phyloP scores from a whole-genome alignment of 2,888 invertebrate species.

The Ectemnius cavifrons region DNA sequence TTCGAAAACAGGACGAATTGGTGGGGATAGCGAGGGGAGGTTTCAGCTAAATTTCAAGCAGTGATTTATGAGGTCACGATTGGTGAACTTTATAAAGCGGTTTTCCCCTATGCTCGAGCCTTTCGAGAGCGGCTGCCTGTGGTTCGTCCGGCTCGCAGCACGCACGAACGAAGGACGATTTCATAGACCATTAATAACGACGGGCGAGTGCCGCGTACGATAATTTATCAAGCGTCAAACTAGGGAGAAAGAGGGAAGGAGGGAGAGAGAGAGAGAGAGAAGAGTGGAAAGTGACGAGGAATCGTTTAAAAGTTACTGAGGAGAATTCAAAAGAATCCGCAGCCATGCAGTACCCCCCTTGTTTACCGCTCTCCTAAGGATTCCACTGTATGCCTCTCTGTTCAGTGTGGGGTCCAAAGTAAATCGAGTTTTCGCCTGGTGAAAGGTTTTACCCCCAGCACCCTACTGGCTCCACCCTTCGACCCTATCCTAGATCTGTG shows the following conservation, averaged over 20 bases:
- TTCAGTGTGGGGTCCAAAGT: conserved; percentile 32
- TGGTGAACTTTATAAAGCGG: conserved; percentile 6
- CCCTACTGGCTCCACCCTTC: conserved; percentile 14
- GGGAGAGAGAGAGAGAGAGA: not conserved
- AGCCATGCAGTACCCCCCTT: conserved; percentile 29
- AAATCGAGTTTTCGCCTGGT: conserved; percentile 60
- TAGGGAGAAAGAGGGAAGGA: not conserved
- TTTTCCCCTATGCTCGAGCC: not conserved
- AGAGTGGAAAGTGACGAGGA: not conserved
- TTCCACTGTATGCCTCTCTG: conserved; percentile 25
- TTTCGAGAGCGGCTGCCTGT: not conserved
- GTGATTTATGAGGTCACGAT: conserved; percentile 2
- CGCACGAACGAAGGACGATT: conserved; percentile 14
- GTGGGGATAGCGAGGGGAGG: no score
- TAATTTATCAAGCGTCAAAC: conserved; percentile 34
- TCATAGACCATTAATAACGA: conserved; percentile 16
- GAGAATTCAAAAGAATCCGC: conserved; percentile 37
- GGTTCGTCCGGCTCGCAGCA: conserved; percentile 1
- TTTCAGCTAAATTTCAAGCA: not conserved
- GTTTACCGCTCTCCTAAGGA: conserved; percentile 53
- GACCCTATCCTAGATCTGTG: conserved; percentile 40
- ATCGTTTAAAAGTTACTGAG: conserved; percentile 29
- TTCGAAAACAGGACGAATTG: no score
- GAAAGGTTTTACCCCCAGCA: conserved; percentile 53
- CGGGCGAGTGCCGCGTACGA: conserved; percentile 2